Evolutionary conservation across 2,888 invertebrate genomes (phyloP).

Genomic region (Hirtodrosophila duncani): DNA sequence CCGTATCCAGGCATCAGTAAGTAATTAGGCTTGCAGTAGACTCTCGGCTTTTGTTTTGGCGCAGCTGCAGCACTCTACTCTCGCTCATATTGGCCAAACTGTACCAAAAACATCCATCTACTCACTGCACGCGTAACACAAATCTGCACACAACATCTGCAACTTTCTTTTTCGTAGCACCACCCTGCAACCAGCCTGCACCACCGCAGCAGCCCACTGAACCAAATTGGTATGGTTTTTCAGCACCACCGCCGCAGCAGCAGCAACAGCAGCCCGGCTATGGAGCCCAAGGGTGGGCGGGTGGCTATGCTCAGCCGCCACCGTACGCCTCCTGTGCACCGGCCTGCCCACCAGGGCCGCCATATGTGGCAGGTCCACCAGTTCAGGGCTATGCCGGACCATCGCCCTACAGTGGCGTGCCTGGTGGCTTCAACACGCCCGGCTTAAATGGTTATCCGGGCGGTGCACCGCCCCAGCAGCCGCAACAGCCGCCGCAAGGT

Average conservation of each 20-base stretch:
- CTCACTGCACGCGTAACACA: slow-evolving; percentile 42
- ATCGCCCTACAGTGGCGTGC: slow-evolving; percentile 47
- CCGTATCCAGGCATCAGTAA: slow-evolving; percentile 93
- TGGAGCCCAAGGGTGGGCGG: slow-evolving; percentile 55
- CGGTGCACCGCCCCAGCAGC: slow-evolving; percentile 27
- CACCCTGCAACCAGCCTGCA: slow-evolving; percentile 47
- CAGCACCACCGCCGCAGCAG: slow-evolving; percentile 58
- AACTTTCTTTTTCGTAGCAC: slow-evolving; percentile 46
- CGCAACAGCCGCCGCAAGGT: slow-evolving; percentile 40
- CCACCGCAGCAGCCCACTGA: slow-evolving; percentile 45
- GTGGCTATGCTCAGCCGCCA: slow-evolving; percentile 66
- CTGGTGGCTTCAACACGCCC: slow-evolving; percentile 65
- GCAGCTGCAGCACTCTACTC: slow-evolving; percentile 11
- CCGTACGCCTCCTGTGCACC: slow-evolving; percentile 55
- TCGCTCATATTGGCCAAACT: slow-evolving; percentile 26
- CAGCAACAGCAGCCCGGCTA: slow-evolving; percentile 52
- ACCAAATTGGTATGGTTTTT: slow-evolving; percentile 75
- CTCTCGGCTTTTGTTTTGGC: slow-evolving; percentile 75
- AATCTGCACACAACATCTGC: slow-evolving; percentile 20
- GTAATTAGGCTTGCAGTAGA: slow-evolving; percentile 37
- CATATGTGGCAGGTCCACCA: slow-evolving; percentile 50
- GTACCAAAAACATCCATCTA: slow-evolving; percentile 32
- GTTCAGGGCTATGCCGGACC: slow-evolving; percentile 44
- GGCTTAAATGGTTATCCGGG: slow-evolving; percentile 33
- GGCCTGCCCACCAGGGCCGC: slow-evolving; percentile 40